Conservation (phyloP, 2,113 vertebrate species). For the Varanus salvator region DNA sequence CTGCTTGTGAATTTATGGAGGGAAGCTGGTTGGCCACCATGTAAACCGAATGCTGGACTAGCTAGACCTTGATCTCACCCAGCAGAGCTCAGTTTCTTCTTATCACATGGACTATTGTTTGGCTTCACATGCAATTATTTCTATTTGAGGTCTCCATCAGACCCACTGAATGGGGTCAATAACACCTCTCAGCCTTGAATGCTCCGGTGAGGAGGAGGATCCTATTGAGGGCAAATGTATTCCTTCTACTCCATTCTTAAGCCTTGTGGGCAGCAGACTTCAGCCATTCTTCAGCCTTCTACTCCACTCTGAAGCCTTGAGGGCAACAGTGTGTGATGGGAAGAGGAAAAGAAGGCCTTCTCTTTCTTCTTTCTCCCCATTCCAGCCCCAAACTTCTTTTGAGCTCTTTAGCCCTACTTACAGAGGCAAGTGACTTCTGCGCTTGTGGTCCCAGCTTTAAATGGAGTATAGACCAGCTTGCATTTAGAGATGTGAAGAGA, state of each 20-base stretch:
- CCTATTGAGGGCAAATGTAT: background rate
- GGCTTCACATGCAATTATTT: background rate
- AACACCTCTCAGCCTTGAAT: background rate
- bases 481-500: constrained; percentile 47
- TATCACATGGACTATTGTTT: background rate
- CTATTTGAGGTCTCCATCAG: background rate
- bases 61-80: too few relatives aligned
- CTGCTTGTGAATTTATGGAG: too few relatives aligned
- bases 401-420: background rate
- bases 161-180: background rate
- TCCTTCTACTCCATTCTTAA: background rate
- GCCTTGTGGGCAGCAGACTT: too few relatives aligned
- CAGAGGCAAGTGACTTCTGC: background rate
- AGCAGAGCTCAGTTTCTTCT: background rate
- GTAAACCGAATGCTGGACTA: too few relatives aligned
- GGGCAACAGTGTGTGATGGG: background rate
- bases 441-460: background rate
- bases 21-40: too few relatives aligned
- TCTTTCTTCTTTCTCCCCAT: background rate
- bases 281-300: too few relatives aligned
- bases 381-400: background rate
- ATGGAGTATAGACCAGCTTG: constrained; percentile 40
- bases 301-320: background rate
- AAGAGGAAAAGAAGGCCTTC: background rate
- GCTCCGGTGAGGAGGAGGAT: background rate